Evolutionary conservation across 2,888 invertebrate genomes (phyloP).

Genomic region (Lobophora halterata): DNA sequence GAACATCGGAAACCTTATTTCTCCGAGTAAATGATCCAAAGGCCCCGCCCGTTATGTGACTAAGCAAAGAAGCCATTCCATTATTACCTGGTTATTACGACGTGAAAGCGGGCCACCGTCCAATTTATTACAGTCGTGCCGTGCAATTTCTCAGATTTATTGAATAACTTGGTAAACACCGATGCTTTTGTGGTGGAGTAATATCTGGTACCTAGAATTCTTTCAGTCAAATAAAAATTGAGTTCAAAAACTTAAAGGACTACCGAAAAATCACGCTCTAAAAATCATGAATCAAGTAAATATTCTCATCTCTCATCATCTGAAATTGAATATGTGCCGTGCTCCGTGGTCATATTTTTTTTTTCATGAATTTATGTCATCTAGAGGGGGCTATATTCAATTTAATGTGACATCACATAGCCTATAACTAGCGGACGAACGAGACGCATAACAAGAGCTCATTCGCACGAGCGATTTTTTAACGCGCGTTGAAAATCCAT

Average conservation of each 20-base stretch:
- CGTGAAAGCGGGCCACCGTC: conserved; percentile 27
- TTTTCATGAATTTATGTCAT: too few species aligned
- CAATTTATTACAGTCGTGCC: conserved; percentile 31
- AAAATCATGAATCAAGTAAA: too few species aligned
- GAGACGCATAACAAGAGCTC: too few species aligned
- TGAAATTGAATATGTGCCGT: too few species aligned
- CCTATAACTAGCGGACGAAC: too few species aligned
- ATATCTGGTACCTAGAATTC: conserved; percentile 12
- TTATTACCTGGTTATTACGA: conserved; percentile 33
- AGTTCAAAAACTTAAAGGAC: not conserved
- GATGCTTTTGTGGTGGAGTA: conserved; percentile 26
- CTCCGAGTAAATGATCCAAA: not conserved
- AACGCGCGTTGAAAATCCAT: too few species aligned
- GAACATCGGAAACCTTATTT: not conserved
- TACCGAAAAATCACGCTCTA: not conserved
- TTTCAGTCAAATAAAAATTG: conserved; percentile 3
- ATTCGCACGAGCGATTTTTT: too few species aligned
- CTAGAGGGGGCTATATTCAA: too few species aligned
- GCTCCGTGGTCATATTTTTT: too few species aligned
- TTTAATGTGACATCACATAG: too few species aligned
- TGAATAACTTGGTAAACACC: conserved; percentile 35
- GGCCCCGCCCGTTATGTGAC: conserved; percentile 1
- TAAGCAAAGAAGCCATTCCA: conserved; percentile 29
- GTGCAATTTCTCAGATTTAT: conserved; percentile 36
- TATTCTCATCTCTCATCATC: too few species aligned